A percentile compares a stretch with the other conserved stretches of the same genome.
phyloP scores from a whole-genome alignment of 2,888 invertebrate species.

The Charanyca ferruginea region DNA sequence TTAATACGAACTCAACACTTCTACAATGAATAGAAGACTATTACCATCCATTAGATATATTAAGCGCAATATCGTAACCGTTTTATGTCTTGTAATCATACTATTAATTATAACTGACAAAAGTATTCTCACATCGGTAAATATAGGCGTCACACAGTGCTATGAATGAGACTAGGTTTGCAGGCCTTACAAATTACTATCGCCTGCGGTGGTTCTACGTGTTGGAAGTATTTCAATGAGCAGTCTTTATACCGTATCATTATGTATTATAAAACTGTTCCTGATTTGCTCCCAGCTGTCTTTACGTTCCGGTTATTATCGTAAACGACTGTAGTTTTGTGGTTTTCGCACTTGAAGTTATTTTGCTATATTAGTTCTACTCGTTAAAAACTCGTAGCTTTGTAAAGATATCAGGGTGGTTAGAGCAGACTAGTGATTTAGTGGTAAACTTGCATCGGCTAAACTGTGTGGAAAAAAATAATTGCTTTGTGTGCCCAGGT shows the following conservation, averaged over 20 bases:
- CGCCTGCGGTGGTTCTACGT: constrained; percentile 54
- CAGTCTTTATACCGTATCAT: constrained; percentile 55
- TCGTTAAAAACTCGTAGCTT: constrained; percentile 4
- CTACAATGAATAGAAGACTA: constrained; percentile 18
- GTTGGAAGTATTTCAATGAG: constrained; percentile 57
- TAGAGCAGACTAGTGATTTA: not conserved
- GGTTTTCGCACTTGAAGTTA: constrained; percentile 25
- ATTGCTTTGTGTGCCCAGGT: not conserved
- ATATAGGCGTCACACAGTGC: constrained; percentile 42
- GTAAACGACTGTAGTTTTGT: constrained; percentile 38
- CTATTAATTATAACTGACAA: constrained; percentile 29
- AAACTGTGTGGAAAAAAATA: not conserved
- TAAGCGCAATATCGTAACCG: constrained; percentile 27
- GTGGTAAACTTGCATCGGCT: not conserved
- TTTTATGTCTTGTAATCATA: constrained; percentile 48
- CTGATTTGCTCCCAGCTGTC: constrained; percentile 45
- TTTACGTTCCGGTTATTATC: constrained; percentile 42
- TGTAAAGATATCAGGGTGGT: constrained; percentile 5
- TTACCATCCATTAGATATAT: constrained; percentile 19
- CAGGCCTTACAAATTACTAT: constrained; percentile 65
- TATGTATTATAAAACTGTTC: constrained; percentile 56
- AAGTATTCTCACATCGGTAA: constrained; percentile 30
- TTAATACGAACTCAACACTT: constrained; percentile 30
- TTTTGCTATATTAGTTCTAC: constrained; percentile 20
- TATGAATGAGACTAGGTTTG: constrained; percentile 47